Conservation (phyloP, 2,888 invertebrate species). For the Venusia cambrica region DNA sequence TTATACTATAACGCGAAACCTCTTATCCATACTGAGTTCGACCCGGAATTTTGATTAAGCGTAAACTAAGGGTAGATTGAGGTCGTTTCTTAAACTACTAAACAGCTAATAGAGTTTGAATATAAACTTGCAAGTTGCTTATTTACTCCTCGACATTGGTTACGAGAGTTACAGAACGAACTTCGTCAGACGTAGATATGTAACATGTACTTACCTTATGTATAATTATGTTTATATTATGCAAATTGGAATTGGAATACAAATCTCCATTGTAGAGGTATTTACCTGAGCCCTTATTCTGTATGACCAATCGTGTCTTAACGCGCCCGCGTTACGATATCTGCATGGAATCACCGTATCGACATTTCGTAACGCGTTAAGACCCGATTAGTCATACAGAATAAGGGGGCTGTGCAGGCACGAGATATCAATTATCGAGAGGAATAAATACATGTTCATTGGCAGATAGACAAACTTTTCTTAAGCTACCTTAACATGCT, state of each 20-base stretch:
- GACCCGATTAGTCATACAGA: too few relatives aligned
- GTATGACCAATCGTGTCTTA: too few relatives aligned
- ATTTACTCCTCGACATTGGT: constrained; percentile 60
- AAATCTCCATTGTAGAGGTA: constrained; percentile 48
- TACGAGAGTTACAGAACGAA: constrained; percentile 56
- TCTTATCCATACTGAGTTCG: constrained; percentile 56
- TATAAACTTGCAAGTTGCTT: constrained; percentile 65
- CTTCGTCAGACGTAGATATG: constrained; percentile 41
- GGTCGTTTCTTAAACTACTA: constrained; percentile 71
- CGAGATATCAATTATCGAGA: too few relatives aligned
- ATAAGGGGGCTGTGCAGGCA: too few relatives aligned
- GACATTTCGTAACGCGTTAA: too few relatives aligned
- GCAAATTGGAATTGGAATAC: constrained; percentile 61
- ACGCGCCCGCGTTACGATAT: too few relatives aligned
- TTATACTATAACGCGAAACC: constrained; percentile 41
- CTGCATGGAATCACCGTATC: too few relatives aligned
- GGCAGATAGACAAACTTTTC: too few relatives aligned
- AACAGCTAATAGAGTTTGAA: constrained; percentile 71
- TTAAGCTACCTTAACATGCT: too few relatives aligned
- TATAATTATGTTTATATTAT: constrained; percentile 47
- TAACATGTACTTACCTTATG: constrained; percentile 20
- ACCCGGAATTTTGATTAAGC: constrained; percentile 74
- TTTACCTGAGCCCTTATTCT: constrained; percentile 37
- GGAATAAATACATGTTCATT: too few relatives aligned
- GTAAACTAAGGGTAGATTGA: constrained; percentile 64